Base-by-base conservation (phyloP, 2,797 vertebrate species). In the Myoxocephalus aenaeus region DNA sequence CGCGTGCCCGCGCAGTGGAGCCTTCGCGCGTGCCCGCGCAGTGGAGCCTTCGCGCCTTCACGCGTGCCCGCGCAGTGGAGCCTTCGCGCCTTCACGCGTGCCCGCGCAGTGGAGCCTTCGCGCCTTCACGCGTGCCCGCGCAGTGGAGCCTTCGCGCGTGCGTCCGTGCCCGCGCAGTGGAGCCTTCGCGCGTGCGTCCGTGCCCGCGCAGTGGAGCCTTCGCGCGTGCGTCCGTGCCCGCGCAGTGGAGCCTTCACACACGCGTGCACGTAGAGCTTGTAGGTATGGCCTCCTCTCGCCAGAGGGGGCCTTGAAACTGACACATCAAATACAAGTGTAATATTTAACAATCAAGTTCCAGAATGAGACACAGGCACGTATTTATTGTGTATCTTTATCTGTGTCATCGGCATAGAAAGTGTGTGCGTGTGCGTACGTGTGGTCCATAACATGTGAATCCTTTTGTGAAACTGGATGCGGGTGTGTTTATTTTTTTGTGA, bases 351-450 rank as follows among this genome's bases (percentile, higher is more conserved):
- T 83, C 58, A 64, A 61, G 59, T 74, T 73, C 51, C 69, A 82
- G 68, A 91, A 81, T 84, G 71, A 85, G 69, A 67, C 50, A 70
- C 67, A 22, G 63, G 73, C 22, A 2, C 53, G 54, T 82, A 79
- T 82, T 90, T 88, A 27, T 27, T 2, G 25, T 27, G 25, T 27
- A 2, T 27, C 25, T 27, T 27, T 27, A 27, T 27, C 25, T 27
- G 25, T 27, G 25, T 27, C 25, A 27, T 2, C 2, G 25, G 1
- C 2, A 27, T 27, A 27, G 25, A 27, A 27, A 27, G 82, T 73
- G 83, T 87, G 85, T 88, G 88, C 25, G 25, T 27, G 82, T 73
- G 83, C 87, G 85, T 88, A 87, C 25, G 25, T 27, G 25, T 27
- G 25, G 25, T 27, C 25, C 25, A 27, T 27, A 27, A 27, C 25